Evolutionary conservation across 2,888 invertebrate species (phyloP).

Genomic region (Deladenus siricidicola): DNA sequence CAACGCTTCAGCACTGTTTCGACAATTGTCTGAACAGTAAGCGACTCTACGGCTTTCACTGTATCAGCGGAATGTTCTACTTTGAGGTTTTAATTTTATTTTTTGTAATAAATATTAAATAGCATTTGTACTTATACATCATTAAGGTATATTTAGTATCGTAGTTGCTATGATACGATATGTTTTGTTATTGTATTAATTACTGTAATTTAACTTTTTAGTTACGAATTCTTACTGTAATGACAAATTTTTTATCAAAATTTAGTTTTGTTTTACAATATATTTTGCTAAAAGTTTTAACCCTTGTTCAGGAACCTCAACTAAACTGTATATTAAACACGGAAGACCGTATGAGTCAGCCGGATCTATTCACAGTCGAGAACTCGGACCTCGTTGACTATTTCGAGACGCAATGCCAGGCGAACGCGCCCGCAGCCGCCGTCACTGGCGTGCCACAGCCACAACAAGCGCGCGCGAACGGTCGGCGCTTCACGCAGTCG

Average conservation of each 20-base stretch:
- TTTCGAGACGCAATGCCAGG: conserved; percentile 45
- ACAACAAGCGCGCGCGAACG: no score
- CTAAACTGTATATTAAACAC: conserved; percentile 53
- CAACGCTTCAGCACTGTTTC: conserved; percentile 51
- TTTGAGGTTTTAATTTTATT: conserved; percentile 37
- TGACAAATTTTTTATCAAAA: no score
- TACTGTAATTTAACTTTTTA: background rate
- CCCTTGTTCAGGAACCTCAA: conserved; percentile 35
- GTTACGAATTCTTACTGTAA: background rate
- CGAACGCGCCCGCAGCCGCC: no score
- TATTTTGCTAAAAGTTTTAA: conserved; percentile 4
- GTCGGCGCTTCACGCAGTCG: no score
- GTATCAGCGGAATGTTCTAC: conserved; percentile 52
- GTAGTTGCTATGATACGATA: no score
- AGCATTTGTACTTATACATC: no score
- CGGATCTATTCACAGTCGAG: conserved; percentile 49
- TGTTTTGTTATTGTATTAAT: no score
- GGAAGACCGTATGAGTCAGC: conserved; percentile 46
- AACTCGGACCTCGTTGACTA: conserved; percentile 53
- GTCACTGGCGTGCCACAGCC: no score
- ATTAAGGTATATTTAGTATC: no score
- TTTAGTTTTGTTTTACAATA: background rate
- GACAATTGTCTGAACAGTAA: conserved; percentile 51
- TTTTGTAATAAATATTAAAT: no score
- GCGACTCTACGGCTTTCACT: conserved; percentile 48